Evolutionary conservation across 2,888 invertebrate genomes (phyloP), one percentile per base, ranked within the genome.

Genomic region (Orthosia gracilis): DNA sequence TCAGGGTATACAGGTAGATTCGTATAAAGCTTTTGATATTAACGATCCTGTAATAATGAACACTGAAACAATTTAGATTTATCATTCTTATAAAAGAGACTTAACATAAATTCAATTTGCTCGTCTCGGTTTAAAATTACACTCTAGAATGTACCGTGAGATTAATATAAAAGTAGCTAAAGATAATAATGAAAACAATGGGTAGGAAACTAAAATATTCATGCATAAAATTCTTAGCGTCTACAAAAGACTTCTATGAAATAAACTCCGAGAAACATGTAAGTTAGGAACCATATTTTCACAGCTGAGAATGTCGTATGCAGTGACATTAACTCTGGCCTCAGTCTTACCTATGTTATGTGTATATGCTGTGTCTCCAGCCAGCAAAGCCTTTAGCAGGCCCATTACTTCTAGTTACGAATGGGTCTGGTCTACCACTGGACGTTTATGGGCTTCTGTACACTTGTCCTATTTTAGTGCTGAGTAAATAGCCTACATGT

Each of bases 341-440:
- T 5, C 47, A 26, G 23, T 23, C n/a, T 1, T 57, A 61, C 15
- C 52, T n/a, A 18, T 21, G 5, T 59, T 54, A 21, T 62, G 18
- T 49, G 40, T 45, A 50, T 21, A 45, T 66, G 47, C 66, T 52
- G 52, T 45, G 81, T 62, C 66, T 63, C 55, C 66, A 49, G 21
- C 26, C 26, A 47, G 73, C 57, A 45, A 49, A 47, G 26, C 40
- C 78, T 69, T 75, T 58, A 68, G 26, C 52, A 49, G 50, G 1
- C 11, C 64, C 70, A 82, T 80, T 71, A 77, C 55, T 82, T 77
- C 52, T 26, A 40, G 82, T 82, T 61, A 76, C 67, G 49, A 58
- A 80, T 50, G 67, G 45, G 3, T 18, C 45, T 45, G 62, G 78
- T 57, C 23, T 65, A 71, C 77, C 66, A 64, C 45, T 59, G 49